These are phyloP conservation scores for Tetragonula clypearis DNA, from an alignment of 1,140 invertebrate species.

Conservation along the genomic window DNA sequence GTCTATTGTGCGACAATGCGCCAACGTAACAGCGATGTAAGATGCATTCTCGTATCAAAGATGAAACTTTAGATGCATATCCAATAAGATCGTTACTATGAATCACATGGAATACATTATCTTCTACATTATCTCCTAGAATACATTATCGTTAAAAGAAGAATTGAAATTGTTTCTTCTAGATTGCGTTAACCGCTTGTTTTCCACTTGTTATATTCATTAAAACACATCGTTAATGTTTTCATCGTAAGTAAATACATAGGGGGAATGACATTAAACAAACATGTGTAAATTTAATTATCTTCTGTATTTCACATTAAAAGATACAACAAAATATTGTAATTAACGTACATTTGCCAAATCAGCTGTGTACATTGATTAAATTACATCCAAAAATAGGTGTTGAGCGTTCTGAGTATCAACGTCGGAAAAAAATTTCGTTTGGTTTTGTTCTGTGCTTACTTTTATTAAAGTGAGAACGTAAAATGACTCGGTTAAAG, in stretches of 20 bases:
- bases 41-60: conserved; percentile 21
- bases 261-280: too few relatives aligned
- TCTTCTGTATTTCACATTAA: conserved; percentile 29
- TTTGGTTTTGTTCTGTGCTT: neutral
- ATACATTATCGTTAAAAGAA: neutral
- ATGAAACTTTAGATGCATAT: conserved; percentile 43
- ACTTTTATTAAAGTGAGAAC: neutral
- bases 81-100: neutral
- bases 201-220: neutral
- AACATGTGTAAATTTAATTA: neutral
- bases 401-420: neutral
- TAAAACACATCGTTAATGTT: neutral
- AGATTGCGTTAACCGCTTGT: neutral
- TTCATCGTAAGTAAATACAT: neutral
- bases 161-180: neutral
- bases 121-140: neutral
- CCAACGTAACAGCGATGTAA: neutral
- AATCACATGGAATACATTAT: conserved; percentile 4
- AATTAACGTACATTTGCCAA: neutral
- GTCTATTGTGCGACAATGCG: neutral
- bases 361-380: too few relatives aligned
- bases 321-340: neutral
- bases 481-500: neutral
- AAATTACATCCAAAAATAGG: neutral
- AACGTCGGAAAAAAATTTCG: neutral